phyloP scores from a whole-genome alignment of 2,888 invertebrate species.

The Anthrax anthrax region DNA sequence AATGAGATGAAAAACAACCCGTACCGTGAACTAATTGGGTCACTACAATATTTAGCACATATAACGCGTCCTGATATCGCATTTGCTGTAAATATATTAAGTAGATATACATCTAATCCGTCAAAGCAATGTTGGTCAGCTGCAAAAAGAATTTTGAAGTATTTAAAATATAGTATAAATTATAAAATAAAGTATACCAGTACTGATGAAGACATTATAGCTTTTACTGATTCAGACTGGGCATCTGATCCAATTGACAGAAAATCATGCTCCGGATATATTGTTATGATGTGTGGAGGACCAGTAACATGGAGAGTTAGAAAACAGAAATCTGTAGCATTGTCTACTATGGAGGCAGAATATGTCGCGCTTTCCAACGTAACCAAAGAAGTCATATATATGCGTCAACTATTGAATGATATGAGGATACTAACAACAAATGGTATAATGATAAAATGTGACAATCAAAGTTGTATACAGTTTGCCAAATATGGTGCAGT shows the following conservation, averaged over 20 bases:
- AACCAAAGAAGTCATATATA: no score
- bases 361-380: no score
- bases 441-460: no score
- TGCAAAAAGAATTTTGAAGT: constrained; percentile 12
- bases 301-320: no score
- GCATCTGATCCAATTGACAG: constrained; percentile 7
- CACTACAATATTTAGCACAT: constrained; percentile 11
- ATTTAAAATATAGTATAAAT: constrained; percentile 3
- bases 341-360: no score
- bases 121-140: constrained; percentile 13
- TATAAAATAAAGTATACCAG: neutral
- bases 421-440: no score
- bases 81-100: constrained; percentile 12
- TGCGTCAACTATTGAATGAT: no score
- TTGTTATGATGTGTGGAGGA: no score
- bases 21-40: constrained; percentile 11
- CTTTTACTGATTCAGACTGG: constrained; percentile 12
- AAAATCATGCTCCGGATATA: constrained; percentile 1
- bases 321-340: no score
- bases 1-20: neutral
- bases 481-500: no score
- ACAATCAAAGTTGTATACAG: no score
- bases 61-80: constrained; percentile 12
- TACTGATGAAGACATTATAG: neutral
- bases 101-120: constrained; percentile 12